Base-by-base conservation (phyloP, 2,113 vertebrate species). In the Xenopus laevis region DNA sequence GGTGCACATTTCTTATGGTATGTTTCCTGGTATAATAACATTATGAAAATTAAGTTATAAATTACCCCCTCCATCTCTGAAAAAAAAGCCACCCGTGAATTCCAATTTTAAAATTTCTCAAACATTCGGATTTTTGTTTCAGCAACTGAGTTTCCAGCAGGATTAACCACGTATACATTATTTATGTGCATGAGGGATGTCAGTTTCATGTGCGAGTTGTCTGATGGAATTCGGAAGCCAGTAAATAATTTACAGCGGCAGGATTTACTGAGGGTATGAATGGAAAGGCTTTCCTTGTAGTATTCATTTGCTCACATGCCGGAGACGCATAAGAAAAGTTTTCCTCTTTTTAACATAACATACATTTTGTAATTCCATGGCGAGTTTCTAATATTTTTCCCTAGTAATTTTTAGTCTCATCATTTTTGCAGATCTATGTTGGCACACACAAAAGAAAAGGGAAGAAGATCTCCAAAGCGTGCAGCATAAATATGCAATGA, bases 171-270 rank as follows among this genome's bases (percentile, higher is more conserved):
- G 53, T 16, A 63, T 64, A 23, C 62, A 40, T 72, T 72, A 72
- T 72, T 72, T 72, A 72, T 18, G n/a, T 63, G 71, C 53, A 58
- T 71, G 60, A 61, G 61, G 71, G 62, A 64, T 53, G 27, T 63
- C 71, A 52, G 44, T 60, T 72, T 72, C 63, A 72, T 72, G 46
- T 72, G 60, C 53, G 60, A 72, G 71, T 64, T 72, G 60, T 63
- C 60, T 72, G 64, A 72, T 72, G 71, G 64, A 72, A 63, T 72
- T 72, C 50, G 21, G 59, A 72, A 64, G 71, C 46, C 10, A 64
- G 59, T 72, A 63, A 72, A 72, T 72, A 72, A 72, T 72, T 72
- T 72, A 72, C 62, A 72, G 50, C 6, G 60, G 64, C 60, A 72
- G 33, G 46, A 63, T 72, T 46, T 52, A 72, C 60, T 72, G 71